A percentile compares a stretch with the other conserved stretches of the same genome.
phyloP scores from a whole-genome alignment of 1,140 invertebrate species.

The Doryteuthis pealeii region DNA sequence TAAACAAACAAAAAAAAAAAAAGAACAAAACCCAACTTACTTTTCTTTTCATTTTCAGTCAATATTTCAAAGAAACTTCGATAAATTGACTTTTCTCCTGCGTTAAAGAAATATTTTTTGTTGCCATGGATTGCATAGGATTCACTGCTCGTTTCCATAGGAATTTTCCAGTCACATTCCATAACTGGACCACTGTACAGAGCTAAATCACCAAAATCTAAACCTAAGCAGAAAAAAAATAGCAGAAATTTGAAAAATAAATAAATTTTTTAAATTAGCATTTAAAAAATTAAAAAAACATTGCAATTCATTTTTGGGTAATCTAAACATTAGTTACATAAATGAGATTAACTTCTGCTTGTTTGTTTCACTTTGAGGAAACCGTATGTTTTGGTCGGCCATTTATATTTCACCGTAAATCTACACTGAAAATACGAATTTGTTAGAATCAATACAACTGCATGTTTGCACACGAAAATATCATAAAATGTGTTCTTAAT shows the following conservation, averaged over 20 bases:
- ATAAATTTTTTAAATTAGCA: slow-evolving; percentile 13
- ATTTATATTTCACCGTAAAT: too few relatives aligned
- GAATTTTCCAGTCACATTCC: not conserved
- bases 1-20: not conserved
- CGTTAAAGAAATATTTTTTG: slow-evolving; percentile 22
- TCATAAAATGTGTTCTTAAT: too few relatives aligned
- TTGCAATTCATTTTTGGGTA: too few relatives aligned
- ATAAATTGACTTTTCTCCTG: slow-evolving; percentile 22
- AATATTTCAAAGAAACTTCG: slow-evolving; percentile 25
- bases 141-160: not conserved
- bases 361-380: too few relatives aligned
- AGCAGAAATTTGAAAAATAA: not conserved
- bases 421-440: too few relatives aligned
- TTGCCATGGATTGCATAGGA: not conserved
- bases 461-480: too few relatives aligned
- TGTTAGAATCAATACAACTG: too few relatives aligned
- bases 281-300: not conserved
- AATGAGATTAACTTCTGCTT: too few relatives aligned
- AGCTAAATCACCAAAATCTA: not conserved
- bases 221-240: not conserved
- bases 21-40: slow-evolving; percentile 12
- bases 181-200: not conserved
- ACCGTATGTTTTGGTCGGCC: too few relatives aligned
- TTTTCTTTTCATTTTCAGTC: slow-evolving; percentile 22
- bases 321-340: too few relatives aligned